Evolutionary conservation across 2,888 invertebrate species (phyloP), one percentile per base, ranked within the genome.

Genomic region (Nesidiocoris tenuis): DNA sequence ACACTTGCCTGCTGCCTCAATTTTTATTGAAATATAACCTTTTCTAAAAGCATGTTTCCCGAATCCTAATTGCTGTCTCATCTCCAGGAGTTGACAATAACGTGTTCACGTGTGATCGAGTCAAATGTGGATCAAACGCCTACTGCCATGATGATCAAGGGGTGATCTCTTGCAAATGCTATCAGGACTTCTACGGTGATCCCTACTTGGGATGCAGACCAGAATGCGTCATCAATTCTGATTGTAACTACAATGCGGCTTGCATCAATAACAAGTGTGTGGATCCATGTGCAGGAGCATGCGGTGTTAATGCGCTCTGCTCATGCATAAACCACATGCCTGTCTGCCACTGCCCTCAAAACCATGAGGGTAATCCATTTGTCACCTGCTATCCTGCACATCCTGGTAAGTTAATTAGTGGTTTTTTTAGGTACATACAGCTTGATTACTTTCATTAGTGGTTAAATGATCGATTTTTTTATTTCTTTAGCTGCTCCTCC

Each of bases 211-310:
- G 90, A 3, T 94, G 93, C 81, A 88, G 89, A 68, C 91, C 93
- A 0, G 90, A 93, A 84, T 95, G 94, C 83, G 90, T 94, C 0
- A 87, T 92, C 12, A 94, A 94, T 82, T 88, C 90, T 18, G 93
- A 94, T 82, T 94, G 94, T 82, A 83, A 88, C 3, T 84, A 88
- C 65, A 87, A 89, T 77, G 87, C 88, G 81, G 90, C 93, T 17
- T 94, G 94, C 82, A 86, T 91, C 65, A 92, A 91, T 82, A 90
- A 90, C 79, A 91, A 88, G 84, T 94, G 94, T 82, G 87, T 88
- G 78, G 90, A 91, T 83, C 92, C 93, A 23, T 94, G 94, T 81
- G 84, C 85, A 61, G 90, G 90, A 75, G 89, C 90, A 7, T 94
- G 94, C 82, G 94, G 93, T 55, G 84, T 90, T 39, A 88, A 88